These are phyloP conservation scores for Eumeta japonica DNA, from an alignment of 1,140 invertebrate genomes.

Conservation along the genomic window DNA sequence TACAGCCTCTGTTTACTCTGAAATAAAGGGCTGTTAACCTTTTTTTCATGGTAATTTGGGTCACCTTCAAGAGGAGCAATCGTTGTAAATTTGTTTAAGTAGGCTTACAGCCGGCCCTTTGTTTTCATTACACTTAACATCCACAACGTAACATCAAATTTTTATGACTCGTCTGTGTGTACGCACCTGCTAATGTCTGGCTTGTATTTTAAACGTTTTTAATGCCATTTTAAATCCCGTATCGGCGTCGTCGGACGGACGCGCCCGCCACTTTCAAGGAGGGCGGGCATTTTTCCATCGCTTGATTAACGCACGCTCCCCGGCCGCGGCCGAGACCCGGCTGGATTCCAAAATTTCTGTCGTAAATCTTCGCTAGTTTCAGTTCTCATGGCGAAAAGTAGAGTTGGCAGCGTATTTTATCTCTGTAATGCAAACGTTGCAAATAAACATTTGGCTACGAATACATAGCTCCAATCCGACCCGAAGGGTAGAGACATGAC, in stretches of 20 bases:
- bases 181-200: too few relatives aligned
- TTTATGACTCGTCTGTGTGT: neutral
- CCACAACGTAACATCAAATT: neutral
- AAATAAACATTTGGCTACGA: slow-evolving; percentile 30
- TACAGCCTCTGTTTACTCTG: slow-evolving; percentile 51
- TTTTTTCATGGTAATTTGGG: slow-evolving; percentile 57
- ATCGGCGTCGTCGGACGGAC: too few relatives aligned
- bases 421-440: slow-evolving; percentile 43
- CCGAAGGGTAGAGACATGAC: too few relatives aligned
- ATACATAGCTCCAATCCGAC: too few relatives aligned
- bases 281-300: slow-evolving; percentile 36
- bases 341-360: slow-evolving; percentile 54
- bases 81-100: slow-evolving; percentile 53
- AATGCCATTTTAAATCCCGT: too few relatives aligned
- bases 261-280: slow-evolving; percentile 30
- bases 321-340: slow-evolving; percentile 37
- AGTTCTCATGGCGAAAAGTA: slow-evolving; percentile 40
- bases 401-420: slow-evolving; percentile 54
- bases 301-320: slow-evolving; percentile 40
- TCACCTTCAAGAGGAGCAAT: slow-evolving; percentile 48
- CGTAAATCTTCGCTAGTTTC: slow-evolving; percentile 47
- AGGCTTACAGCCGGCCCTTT: slow-evolving; percentile 35
- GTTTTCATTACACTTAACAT: slow-evolving; percentile 25
- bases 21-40: slow-evolving; percentile 57
- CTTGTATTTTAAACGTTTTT: too few relatives aligned